Percentiles rank a stretch among this genome's conserved stretches.
phyloP scores from a whole-genome alignment of 2,113 vertebrate species.

The Oenanthe melanoleuca region DNA sequence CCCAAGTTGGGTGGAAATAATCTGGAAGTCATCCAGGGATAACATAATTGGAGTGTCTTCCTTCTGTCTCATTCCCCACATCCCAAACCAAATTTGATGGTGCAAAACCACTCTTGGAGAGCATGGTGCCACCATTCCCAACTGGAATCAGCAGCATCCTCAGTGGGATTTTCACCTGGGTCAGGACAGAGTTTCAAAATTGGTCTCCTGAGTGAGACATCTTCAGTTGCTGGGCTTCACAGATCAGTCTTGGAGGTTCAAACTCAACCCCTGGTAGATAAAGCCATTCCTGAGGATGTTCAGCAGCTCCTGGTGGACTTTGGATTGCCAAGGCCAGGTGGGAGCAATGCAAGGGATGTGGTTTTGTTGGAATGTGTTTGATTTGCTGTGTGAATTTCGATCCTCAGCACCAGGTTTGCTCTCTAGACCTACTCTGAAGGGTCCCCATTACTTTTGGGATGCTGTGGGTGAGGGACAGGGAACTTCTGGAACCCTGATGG shows the following conservation, averaged over 20 bases:
- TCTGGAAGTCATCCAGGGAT: background rate
- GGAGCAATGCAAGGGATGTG: background rate
- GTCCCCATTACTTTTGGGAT: background rate
- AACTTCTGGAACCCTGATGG: background rate
- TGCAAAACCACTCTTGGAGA: background rate
- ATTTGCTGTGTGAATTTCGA: background rate
- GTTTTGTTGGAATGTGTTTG: background rate
- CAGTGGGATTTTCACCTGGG: background rate
- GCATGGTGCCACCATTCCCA: accelerated
- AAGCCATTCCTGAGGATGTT: background rate
- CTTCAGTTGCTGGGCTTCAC: background rate
- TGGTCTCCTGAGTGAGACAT: background rate
- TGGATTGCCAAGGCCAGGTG: background rate
- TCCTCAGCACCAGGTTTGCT: background rate
- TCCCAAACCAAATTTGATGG: background rate
- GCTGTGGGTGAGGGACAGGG: background rate
- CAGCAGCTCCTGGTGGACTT: background rate
- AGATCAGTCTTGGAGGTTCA: background rate
- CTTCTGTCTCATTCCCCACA: background rate
- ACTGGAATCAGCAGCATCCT: accelerated
- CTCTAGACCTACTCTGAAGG: background rate
- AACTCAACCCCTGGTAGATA: background rate
- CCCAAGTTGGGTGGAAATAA: background rate
- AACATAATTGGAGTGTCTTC: background rate
- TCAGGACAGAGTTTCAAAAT: background rate